Evolutionary conservation across 2,888 invertebrate genomes (phyloP).

Genomic region (Cheiracanthium punctorium): DNA sequence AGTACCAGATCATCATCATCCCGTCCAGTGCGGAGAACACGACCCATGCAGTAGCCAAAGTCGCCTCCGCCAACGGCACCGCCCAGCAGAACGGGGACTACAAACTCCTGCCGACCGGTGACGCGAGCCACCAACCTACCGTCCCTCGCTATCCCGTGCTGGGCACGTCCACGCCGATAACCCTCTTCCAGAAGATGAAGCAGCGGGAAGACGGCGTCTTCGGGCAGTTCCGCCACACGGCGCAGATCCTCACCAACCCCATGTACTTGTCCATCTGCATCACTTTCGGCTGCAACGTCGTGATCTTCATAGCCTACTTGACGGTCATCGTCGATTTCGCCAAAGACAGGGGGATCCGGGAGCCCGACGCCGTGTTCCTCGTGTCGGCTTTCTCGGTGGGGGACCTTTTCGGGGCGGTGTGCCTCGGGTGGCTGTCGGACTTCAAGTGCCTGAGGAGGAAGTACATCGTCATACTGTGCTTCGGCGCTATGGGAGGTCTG

Average conservation of each 20-base stretch:
- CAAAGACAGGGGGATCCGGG: conserved; percentile 47
- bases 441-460: conserved; percentile 60
- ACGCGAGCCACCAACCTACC: not conserved
- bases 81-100: conserved; percentile 47
- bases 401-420: conserved; percentile 70
- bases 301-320: conserved; percentile 61
- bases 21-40: not conserved
- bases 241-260: conserved; percentile 61
- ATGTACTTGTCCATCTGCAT: conserved; percentile 54
- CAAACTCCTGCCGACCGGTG: conserved; percentile 24
- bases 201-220: conserved; percentile 58
- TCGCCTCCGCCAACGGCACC: not conserved
- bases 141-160: conserved; percentile 21
- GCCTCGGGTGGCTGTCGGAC: conserved; percentile 71
- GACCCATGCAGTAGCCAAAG: not conserved
- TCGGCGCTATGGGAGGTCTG: conserved; percentile 65
- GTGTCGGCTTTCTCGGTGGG: conserved; percentile 71
- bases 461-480: conserved; percentile 58
- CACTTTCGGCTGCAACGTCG: conserved; percentile 66
- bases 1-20: conserved; percentile 46
- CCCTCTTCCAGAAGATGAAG: conserved; percentile 61
- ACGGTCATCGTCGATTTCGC: conserved; percentile 68
- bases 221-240: conserved; percentile 62
- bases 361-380: conserved; percentile 64
- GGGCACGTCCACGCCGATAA: conserved; percentile 28